These are phyloP conservation scores for Syngnathus scovelli DNA, from an alignment of 2,113 vertebrate genomes.

Conservation along the genomic window DNA sequence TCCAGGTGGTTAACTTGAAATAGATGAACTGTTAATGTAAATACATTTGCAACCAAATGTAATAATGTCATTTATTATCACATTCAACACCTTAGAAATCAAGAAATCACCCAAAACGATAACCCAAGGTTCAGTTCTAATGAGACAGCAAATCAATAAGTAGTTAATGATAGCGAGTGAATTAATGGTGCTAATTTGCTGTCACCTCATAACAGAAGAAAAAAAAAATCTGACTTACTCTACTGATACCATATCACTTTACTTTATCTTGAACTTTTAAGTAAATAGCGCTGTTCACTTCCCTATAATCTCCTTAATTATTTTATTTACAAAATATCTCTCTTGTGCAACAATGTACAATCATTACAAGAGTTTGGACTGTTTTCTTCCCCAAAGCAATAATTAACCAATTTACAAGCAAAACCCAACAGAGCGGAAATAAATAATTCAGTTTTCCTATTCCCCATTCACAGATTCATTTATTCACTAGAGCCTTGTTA, in stretches of 20 bases:
- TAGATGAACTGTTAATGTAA: conserved; percentile 40
- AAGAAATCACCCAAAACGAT: neutral
- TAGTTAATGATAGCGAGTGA: neutral
- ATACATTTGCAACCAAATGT: conserved; percentile 6
- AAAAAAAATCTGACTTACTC: neutral
- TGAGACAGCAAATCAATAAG: neutral
- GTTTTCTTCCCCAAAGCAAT: no score
- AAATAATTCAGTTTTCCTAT: no score
- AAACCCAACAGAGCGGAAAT: no score
- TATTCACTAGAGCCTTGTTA: no score
- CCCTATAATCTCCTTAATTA: no score
- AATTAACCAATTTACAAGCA: no score
- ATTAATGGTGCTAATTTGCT: neutral
- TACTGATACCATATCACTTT: neutral
- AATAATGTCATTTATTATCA: neutral
- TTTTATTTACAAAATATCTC: neutral
- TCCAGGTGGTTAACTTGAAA: neutral
- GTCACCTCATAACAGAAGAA: neutral
- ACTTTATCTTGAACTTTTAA: neutral
- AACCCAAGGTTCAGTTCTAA: neutral
- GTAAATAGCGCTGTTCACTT: no score
- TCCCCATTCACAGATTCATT: no score
- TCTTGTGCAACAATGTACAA: neutral
- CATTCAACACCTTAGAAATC: neutral
- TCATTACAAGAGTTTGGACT: no score